phyloP scores from a whole-genome alignment of 2,113 vertebrate species.

The Nipponia nippon region DNA sequence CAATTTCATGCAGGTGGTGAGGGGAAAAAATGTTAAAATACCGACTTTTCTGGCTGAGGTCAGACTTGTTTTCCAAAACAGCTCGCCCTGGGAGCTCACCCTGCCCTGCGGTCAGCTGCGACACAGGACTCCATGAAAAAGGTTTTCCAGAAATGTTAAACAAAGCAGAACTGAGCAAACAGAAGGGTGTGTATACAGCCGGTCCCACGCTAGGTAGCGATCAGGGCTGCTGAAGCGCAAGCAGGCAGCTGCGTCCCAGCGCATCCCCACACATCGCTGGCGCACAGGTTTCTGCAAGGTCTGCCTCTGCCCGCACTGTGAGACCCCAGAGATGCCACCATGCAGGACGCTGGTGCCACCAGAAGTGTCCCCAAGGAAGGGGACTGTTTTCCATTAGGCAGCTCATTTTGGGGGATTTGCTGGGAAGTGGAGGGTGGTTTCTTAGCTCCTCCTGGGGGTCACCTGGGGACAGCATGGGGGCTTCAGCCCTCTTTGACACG shows the following conservation, averaged over 20 bases:
- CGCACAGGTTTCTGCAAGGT: neutral
- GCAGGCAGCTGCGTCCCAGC: neutral
- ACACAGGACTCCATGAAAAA: neutral
- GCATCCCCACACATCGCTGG: rapidly evolving
- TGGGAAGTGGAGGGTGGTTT: neutral
- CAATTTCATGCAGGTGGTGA: neutral
- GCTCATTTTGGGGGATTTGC: neutral
- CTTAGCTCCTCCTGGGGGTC: neutral
- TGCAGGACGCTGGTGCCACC: neutral
- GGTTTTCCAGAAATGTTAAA: neutral
- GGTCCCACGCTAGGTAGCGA: neutral
- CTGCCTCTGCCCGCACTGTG: neutral
- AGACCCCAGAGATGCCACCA: neutral
- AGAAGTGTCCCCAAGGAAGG: neutral
- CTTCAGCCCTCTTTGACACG: neutral
- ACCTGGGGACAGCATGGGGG: rapidly evolving
- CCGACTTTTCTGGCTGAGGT: neutral
- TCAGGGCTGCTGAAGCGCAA: neutral
- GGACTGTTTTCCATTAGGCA: neutral
- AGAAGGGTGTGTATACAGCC: neutral
- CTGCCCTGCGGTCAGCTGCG: neutral
- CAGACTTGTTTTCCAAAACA: neutral
- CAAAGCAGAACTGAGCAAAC: conserved; percentile 26
- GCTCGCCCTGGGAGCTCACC: neutral
- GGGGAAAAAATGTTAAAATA: neutral